Evolutionary conservation across 92 coral and sea anemone species (phyloP).

Genomic region (Heliopora coerulea): DNA sequence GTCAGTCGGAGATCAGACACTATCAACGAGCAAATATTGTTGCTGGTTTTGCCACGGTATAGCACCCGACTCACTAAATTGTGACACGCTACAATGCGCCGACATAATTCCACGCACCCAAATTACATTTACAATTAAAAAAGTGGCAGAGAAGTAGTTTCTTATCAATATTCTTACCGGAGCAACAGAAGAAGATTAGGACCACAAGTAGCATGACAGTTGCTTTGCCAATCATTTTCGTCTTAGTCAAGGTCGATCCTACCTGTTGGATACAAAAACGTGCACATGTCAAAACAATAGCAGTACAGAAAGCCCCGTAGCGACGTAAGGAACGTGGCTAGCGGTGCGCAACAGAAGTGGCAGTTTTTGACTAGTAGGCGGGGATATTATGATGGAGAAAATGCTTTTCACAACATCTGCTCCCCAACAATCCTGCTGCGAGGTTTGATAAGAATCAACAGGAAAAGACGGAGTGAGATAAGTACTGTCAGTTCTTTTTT

Average conservation of each 20-base stretch:
- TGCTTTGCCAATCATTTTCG: not conserved
- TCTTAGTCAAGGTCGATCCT: not conserved
- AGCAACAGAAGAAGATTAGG: not conserved
- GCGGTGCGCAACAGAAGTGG: not conserved
- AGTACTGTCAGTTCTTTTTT: not conserved
- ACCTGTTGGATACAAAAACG: not conserved
- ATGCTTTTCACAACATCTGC: constrained; percentile 28
- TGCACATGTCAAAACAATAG: not conserved
- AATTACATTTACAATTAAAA: not conserved
- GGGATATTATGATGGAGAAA: constrained; percentile 30
- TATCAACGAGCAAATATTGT: too few species aligned
- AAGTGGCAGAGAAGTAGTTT: not conserved
- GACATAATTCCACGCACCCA: too few species aligned
- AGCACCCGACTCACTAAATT: too few species aligned
- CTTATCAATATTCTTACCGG: not conserved
- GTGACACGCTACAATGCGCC: too few species aligned
- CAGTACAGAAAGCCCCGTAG: not conserved
- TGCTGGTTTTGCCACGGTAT: too few species aligned
- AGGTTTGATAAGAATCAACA: constrained; percentile 33
- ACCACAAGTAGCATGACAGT: not conserved
- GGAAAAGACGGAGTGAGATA: constrained; percentile 31
- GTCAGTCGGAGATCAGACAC: too few species aligned
- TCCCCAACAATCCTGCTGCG: constrained; percentile 31
- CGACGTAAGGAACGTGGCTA: not conserved
- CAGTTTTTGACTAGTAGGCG: constrained; percentile 24